These are phyloP conservation scores for Mylabris phalerata DNA, from an alignment of 1,140 invertebrate species.

Conservation along the genomic window DNA sequence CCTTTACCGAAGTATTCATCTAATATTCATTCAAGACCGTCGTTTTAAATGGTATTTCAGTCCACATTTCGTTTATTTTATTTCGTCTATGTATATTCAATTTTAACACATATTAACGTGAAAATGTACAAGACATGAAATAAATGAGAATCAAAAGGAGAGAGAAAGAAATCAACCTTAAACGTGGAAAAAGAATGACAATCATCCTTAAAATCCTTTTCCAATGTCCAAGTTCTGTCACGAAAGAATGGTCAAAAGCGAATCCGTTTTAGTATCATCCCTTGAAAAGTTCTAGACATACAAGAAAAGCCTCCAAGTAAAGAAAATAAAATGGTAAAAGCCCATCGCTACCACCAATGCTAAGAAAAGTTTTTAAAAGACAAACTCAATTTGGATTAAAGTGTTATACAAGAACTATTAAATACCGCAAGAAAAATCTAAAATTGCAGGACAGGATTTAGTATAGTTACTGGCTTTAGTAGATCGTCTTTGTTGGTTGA, in stretches of 20 bases:
- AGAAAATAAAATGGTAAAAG: constrained; percentile 21
- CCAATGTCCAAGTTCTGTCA: constrained; percentile 9
- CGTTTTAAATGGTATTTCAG: too few species aligned
- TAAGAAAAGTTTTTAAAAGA: constrained; percentile 29
- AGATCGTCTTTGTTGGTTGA: too few species aligned
- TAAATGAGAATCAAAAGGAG: too few species aligned
- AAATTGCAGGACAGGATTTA: constrained; percentile 24
- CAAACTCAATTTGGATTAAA: constrained; percentile 34
- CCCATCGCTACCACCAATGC: constrained; percentile 6
- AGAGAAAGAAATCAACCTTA: too few species aligned
- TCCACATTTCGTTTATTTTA: too few species aligned
- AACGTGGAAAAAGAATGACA: constrained; percentile 6
- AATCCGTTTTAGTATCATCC: constrained; percentile 29
- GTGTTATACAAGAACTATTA: constrained; percentile 34
- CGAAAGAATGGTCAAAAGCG: constrained; percentile 27
- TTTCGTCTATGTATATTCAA: too few species aligned
- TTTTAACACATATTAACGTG: too few species aligned
- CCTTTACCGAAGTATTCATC: too few species aligned
- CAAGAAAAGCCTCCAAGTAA: constrained; percentile 17
- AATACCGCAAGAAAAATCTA: constrained; percentile 28
- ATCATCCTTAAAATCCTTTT: constrained; percentile 7
- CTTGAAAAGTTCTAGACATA: constrained; percentile 25
- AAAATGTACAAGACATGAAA: too few species aligned
- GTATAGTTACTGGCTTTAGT: not conserved
- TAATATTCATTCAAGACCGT: too few species aligned